Percentiles rank a stretch among this genome's conserved stretches.
Evolutionary conservation across 2,797 vertebrate genomes (phyloP).

Genomic region (Notamacropus eugenii): DNA sequence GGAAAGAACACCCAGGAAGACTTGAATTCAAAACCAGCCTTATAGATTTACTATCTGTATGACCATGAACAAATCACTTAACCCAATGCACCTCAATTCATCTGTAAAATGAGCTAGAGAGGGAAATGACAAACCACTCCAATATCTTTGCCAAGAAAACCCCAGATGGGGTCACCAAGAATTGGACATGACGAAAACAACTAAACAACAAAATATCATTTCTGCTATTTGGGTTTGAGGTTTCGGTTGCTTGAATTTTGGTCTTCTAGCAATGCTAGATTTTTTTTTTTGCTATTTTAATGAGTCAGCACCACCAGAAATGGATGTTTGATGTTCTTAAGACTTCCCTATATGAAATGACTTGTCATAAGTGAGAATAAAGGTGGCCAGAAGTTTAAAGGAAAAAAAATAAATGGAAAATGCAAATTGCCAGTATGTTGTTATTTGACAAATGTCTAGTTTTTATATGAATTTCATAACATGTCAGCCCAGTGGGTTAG

Average conservation of each 20-base stretch:
- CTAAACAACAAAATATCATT: not conserved
- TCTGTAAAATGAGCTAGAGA: not conserved
- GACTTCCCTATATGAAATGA: not conserved
- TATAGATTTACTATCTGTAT: not conserved
- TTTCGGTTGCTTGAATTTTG: not conserved
- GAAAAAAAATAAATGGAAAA: not conserved
- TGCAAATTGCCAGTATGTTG: not conserved
- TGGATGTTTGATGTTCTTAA: slow-evolving; percentile 53
- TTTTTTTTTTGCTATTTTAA: slow-evolving; percentile 31
- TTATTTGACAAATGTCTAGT: not conserved
- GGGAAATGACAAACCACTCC: not conserved
- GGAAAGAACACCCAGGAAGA: not conserved
- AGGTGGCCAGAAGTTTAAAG: not conserved
- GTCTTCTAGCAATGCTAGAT: not conserved
- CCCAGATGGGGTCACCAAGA: not conserved
- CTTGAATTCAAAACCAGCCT: not conserved
- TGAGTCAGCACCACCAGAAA: slow-evolving; percentile 57
- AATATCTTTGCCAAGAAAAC: not conserved
- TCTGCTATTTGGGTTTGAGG: not conserved
- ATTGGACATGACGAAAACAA: not conserved
- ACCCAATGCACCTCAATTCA: not conserved
- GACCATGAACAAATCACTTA: not conserved
- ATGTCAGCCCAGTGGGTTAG: not conserved
- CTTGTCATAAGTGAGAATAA: not conserved
- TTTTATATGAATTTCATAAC: not conserved